Conservation (phyloP, 2,113 vertebrate genomes). For the Oxygymnocypris stewartii region DNA sequence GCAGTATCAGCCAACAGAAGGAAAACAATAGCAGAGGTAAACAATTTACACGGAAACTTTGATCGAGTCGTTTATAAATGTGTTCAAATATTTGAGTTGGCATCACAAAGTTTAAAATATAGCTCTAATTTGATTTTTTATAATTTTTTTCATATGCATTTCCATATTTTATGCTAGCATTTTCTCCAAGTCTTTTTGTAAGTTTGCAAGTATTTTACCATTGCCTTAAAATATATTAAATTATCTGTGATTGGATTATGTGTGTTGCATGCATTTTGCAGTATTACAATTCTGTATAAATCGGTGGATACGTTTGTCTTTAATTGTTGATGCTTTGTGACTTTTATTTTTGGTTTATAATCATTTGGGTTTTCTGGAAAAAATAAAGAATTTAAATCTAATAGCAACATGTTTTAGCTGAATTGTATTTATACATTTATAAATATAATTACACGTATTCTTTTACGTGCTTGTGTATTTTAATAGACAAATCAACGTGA, state of each 20-base stretch:
- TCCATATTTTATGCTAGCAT: not conserved
- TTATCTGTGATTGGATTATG: not conserved
- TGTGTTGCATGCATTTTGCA: not conserved
- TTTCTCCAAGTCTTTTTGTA: not conserved
- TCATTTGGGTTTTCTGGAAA: not conserved
- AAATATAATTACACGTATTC: not conserved
- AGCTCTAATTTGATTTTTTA: not conserved
- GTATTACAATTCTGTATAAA: not conserved
- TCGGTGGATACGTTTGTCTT: not conserved
- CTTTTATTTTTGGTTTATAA: not conserved
- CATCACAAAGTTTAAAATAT: not conserved
- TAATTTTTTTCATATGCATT: no score
- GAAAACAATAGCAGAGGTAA: constrained; percentile 96
- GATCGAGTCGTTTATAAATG: not conserved
- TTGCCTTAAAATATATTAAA: not conserved
- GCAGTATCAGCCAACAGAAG: constrained; percentile 86
- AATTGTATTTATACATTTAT: not conserved
- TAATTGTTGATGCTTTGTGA: not conserved
- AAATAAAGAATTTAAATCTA: no score
- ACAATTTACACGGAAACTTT: not conserved
- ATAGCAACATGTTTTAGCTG: not conserved
- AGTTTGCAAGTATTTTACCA: not conserved
- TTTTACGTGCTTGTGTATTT: not conserved
- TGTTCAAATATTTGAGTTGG: not conserved
- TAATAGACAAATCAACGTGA: not conserved